These are phyloP conservation scores for Chiridota heheva DNA, from an alignment of 35 echinoderm and acorn worm species.

Conservation along the genomic window DNA sequence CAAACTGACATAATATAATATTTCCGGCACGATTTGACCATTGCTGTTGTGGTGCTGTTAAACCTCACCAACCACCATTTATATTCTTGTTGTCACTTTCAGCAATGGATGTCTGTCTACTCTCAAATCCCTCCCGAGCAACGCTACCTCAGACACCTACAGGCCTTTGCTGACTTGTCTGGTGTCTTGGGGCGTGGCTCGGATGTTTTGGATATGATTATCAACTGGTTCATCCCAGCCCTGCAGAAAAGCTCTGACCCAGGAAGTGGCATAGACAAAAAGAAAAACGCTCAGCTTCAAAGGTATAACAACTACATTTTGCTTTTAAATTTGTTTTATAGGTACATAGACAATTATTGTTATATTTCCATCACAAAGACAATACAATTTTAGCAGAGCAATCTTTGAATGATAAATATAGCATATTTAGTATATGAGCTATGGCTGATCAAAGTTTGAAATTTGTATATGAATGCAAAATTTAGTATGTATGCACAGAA, in stretches of 20 bases:
- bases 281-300: background rate
- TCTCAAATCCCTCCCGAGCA: conserved; percentile 59
- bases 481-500: too few species aligned
- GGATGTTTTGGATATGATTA: conserved; percentile 71
- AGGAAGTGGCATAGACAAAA: conserved; percentile 5
- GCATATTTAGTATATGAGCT: background rate
- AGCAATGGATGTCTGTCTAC: conserved; percentile 84
- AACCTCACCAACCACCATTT: too few species aligned
- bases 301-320: too few species aligned
- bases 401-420: background rate
- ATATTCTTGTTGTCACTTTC: conserved; percentile 5
- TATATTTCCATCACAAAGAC: background rate
- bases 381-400: background rate
- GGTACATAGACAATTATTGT: background rate
- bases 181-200: conserved; percentile 70
- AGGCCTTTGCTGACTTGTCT: conserved; percentile 74
- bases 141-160: conserved; percentile 49
- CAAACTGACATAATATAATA: too few species aligned
- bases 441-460: background rate
- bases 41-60: too few species aligned
- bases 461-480: too few species aligned
- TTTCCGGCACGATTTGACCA: too few species aligned
- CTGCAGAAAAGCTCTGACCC: conserved; percentile 20
- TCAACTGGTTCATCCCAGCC: conserved; percentile 65
- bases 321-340: background rate